Conservation (phyloP, 2,113 vertebrate genomes). For the Megaptera novaeangliae region DNA sequence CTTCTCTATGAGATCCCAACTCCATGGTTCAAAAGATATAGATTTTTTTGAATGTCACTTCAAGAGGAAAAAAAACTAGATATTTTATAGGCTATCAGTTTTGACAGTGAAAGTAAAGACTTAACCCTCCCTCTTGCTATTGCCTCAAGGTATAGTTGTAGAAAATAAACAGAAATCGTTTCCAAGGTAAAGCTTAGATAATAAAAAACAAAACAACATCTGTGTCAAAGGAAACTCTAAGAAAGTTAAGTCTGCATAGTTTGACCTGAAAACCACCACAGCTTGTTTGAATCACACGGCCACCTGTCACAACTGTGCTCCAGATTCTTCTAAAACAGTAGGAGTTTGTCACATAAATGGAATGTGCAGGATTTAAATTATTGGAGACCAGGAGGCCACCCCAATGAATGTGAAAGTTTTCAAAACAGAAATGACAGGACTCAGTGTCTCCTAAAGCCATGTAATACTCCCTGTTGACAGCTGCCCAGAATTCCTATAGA, state of each 20-base stretch:
- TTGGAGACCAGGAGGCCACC: conserved; percentile 33
- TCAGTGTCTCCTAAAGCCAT: not conserved
- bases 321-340: conserved; percentile 63
- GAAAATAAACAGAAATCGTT: conserved; percentile 75
- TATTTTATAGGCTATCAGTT: conserved; percentile 58
- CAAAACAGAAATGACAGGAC: conserved; percentile 39
- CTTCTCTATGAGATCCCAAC: not conserved
- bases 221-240: conserved; percentile 66
- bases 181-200: conserved; percentile 67
- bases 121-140: conserved; percentile 58
- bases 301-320: conserved; percentile 70
- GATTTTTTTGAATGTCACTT: conserved; percentile 18
- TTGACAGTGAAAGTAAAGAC: conserved; percentile 72
- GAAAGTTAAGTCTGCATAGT: conserved; percentile 54
- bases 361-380: conserved; percentile 66
- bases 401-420: conserved; percentile 40
- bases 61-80: conserved; percentile 27
- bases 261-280: conserved; percentile 55
- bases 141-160: conserved; percentile 61
- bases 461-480: not conserved
- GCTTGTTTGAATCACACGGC: conserved; percentile 53
- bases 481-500: not conserved
- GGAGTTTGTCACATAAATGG: conserved; percentile 65
- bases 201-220: conserved; percentile 69
- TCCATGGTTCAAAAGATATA: not conserved